phyloP scores from a whole-genome alignment of 2,888 invertebrate genomes.

The Hypomecis punctinalis region DNA sequence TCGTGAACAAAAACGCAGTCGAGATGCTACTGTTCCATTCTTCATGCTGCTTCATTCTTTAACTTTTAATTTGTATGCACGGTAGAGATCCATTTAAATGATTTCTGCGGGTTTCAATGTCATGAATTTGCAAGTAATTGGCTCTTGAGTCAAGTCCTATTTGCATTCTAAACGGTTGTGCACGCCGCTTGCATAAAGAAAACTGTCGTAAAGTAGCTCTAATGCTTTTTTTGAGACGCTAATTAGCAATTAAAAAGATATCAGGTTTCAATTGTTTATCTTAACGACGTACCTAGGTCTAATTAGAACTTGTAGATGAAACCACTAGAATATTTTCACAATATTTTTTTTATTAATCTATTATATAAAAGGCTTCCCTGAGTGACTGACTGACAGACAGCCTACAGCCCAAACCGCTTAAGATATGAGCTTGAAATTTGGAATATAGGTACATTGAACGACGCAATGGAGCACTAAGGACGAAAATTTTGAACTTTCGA shows the following conservation, averaged over 20 bases:
- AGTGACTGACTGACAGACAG: no score
- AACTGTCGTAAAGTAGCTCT: slow-evolving; percentile 39
- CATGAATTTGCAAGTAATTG: slow-evolving; percentile 49
- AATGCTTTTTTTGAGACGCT: slow-evolving; percentile 34
- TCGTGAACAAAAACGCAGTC: not conserved
- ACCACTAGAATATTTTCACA: no score
- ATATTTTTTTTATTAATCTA: no score
- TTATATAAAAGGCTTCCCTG: no score
- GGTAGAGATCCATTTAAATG: slow-evolving; percentile 44
- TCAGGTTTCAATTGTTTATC: not conserved
- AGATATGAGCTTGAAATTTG: no score
- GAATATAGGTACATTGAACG: no score
- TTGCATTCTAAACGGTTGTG: slow-evolving; percentile 48
- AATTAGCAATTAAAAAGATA: slow-evolving; percentile 30
- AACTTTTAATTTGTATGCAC: slow-evolving; percentile 46
- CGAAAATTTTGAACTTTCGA: no score
- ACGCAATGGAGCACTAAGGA: no score
- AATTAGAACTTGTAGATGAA: not conserved
- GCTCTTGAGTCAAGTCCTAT: slow-evolving; percentile 40
- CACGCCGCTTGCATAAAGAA: slow-evolving; percentile 47
- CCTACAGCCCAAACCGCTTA: no score
- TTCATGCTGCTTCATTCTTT: slow-evolving; percentile 20
- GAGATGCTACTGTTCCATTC: slow-evolving; percentile 6
- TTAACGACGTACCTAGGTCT: not conserved
- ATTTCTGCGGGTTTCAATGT: slow-evolving; percentile 49